A percentile compares a stretch with the other conserved stretches of the same genome.
Conservation (phyloP, 2,797 vertebrate genomes). For the Ptychobarbus kaznakovi region DNA sequence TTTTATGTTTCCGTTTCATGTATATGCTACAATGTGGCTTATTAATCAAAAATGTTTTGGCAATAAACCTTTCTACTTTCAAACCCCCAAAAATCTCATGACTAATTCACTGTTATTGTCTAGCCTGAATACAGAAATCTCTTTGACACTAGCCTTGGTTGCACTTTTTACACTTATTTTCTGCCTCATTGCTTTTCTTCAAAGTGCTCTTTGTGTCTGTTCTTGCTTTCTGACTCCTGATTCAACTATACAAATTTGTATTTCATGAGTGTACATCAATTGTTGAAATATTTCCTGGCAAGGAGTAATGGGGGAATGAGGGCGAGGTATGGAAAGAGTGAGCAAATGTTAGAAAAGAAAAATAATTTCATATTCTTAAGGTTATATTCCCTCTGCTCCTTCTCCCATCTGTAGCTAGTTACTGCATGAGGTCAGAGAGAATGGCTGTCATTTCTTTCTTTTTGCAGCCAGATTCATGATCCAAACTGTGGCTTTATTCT, state of each 20-base stretch:
- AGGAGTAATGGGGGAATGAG: constrained; percentile 28
- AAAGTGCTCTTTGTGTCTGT: constrained; percentile 57
- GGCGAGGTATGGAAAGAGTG: constrained; percentile 70
- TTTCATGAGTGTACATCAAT: constrained; percentile 56
- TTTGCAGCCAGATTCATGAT: background rate
- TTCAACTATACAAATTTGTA: constrained; percentile 59
- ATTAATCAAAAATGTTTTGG: constrained; percentile 19
- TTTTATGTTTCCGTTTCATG: constrained; percentile 28
- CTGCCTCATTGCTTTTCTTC: constrained; percentile 19
- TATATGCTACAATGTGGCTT: constrained; percentile 33
- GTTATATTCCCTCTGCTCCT: constrained; percentile 54
- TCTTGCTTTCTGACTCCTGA: constrained; percentile 57
- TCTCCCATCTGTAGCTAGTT: constrained; percentile 69
- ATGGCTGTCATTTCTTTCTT: constrained; percentile 57
- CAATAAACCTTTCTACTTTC: constrained; percentile 39
- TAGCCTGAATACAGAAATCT: background rate
- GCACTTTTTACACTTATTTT: background rate
- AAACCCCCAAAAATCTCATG: background rate
- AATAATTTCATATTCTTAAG: constrained; percentile 65
- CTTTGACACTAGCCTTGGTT: background rate
- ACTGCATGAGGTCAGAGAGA: constrained; percentile 64
- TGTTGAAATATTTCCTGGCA: constrained; percentile 19
- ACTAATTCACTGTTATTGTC: constrained; percentile 4
- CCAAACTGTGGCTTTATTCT: background rate
- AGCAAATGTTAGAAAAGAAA: constrained; percentile 63